Evolutionary conservation across 2,797 vertebrate species (phyloP), one percentile per base, ranked within the genome.

Genomic region (Dermochelys coriacea): DNA sequence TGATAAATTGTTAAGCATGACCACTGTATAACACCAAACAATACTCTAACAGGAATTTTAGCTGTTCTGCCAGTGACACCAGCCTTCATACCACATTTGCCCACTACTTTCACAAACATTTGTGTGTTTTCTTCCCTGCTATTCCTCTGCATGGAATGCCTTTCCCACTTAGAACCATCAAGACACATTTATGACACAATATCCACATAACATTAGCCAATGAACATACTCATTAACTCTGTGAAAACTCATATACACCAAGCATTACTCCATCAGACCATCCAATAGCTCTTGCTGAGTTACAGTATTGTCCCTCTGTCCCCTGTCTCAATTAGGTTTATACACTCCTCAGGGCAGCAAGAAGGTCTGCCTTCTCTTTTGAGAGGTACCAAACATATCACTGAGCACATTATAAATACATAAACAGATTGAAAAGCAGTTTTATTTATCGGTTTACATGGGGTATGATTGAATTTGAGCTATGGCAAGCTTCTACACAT

Each of bases 301-400:
- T 45, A 14, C 23, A 11, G 6, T 74, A 41, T 41, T 74, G 5
- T 41, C 21, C 19, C 12, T 25, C 21, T 77, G 37, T 85, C 41
- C 55, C 84, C 14, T 8, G 87, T 55, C 88, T 89, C 54, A 45
- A 6, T 50, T 86, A 79, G 11, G 92, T 87, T 78, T 89, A 55
- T 86, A 88, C 93, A 89, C 51, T 85, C 31, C 11, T 84, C 37
- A 47, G 41, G 19, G 49, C 77, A 77, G 74, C 16, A 15, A 47
- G 25, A 15, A 18, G 25, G 25, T 49, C 4, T 49, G 7, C 27
- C 74, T 89, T 47, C 19, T n/a, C 31, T 41, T 93, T n/a, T 45
- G 6, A 59, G 27, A 95, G 68, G 21, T 15, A 59, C 5, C 61
- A 93, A 37, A 51, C 52, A 54, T 9, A 83, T 0, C n/a, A 52